phyloP scores from a whole-genome alignment of 1,140 invertebrate species.

The Listronotus bonariensis region DNA sequence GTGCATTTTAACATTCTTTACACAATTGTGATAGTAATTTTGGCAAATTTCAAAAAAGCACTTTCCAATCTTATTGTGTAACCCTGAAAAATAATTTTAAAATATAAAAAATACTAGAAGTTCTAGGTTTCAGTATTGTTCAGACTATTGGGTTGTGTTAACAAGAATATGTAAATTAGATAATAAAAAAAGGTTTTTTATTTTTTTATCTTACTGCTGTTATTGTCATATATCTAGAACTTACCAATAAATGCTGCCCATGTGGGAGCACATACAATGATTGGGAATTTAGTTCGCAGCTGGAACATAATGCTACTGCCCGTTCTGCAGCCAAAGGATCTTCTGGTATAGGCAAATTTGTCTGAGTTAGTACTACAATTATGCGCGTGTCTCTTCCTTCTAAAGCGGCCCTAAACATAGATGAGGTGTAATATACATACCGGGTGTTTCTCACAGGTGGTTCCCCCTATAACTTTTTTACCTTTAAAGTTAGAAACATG shows the following conservation, averaged over 20 bases:
- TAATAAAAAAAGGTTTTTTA: background rate
- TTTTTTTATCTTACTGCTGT: too few species aligned
- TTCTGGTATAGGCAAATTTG: constrained; percentile 75
- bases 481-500: too few species aligned
- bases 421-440: too few species aligned
- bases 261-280: constrained; percentile 88
- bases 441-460: too few species aligned
- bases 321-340: constrained; percentile 86
- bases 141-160: background rate
- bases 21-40: constrained; percentile 88
- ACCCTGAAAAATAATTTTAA: constrained; percentile 59
- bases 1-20: constrained; percentile 82
- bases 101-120: constrained; percentile 13
- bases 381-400: constrained; percentile 83
- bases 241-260: constrained; percentile 75
- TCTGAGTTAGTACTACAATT: constrained; percentile 88
- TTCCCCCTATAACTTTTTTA: too few species aligned
- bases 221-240: background rate
- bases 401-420: constrained; percentile 55
- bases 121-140: constrained; percentile 3
- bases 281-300: constrained; percentile 91
- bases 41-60: constrained; percentile 92
- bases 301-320: constrained; percentile 83
- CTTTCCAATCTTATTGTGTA: constrained; percentile 77
- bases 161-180: background rate